Conservation (phyloP, 2,888 invertebrate genomes). For the Aleiodes leptofemur region DNA sequence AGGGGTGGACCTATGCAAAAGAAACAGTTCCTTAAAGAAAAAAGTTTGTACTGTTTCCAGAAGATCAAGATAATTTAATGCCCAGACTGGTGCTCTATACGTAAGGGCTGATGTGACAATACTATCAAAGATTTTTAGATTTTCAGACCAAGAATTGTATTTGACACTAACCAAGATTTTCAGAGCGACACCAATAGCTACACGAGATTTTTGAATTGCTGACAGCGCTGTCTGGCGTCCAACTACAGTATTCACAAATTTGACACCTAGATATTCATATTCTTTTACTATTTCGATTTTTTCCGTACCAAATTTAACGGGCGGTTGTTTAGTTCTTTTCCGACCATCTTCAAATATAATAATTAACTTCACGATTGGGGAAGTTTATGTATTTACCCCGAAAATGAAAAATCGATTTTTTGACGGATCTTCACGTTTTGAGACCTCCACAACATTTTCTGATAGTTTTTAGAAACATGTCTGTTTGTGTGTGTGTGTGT, state of each 20-base stretch:
- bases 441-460: too few species aligned
- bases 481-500: too few species aligned
- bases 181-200: not conserved
- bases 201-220: not conserved
- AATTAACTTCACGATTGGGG: too few species aligned
- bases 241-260: not conserved
- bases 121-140: conserved; percentile 1
- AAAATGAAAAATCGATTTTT: too few species aligned
- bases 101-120: not conserved
- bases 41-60: too few species aligned
- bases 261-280: conserved; percentile 23
- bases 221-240: not conserved
- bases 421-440: too few species aligned
- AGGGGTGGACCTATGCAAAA: too few species aligned
- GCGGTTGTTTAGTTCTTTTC: not conserved
- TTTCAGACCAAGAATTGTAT: not conserved
- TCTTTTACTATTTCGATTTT: conserved; percentile 13
- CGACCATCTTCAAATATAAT: conserved; percentile 15
- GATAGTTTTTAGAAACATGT: too few species aligned
- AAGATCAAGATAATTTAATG: too few species aligned
- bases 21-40: too few species aligned
- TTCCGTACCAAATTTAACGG: not conserved
- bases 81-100: conserved; percentile 23
- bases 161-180: not conserved
- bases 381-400: too few species aligned